phyloP scores from a whole-genome alignment of 2,797 vertebrate species.

The Rhinella marina region DNA sequence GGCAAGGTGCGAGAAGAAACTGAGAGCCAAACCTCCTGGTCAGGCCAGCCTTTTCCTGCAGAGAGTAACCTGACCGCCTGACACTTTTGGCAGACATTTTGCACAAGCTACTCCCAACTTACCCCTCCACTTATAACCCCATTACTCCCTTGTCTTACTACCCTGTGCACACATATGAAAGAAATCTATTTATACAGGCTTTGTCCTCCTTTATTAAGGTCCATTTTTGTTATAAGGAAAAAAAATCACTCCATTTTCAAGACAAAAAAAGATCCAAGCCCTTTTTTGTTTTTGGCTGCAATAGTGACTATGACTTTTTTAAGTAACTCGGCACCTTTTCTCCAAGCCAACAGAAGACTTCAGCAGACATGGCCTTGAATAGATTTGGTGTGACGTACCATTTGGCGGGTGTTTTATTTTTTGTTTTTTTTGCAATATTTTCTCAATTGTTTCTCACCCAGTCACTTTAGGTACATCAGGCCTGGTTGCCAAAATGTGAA shows the following conservation, averaged over 20 bases:
- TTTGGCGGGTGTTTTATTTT: slow-evolving; percentile 35
- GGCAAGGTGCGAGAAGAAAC: slow-evolving; percentile 61
- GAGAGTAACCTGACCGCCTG: slow-evolving; percentile 74
- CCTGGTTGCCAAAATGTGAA: background rate
- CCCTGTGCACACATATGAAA: slow-evolving; percentile 16
- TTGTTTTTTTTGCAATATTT: slow-evolving; percentile 58
- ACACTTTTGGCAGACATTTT: slow-evolving; percentile 81
- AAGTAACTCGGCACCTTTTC: background rate
- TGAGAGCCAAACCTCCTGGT: slow-evolving; percentile 57
- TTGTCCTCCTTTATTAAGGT: slow-evolving; percentile 36
- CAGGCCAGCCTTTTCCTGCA: slow-evolving; percentile 66
- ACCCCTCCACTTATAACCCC: slow-evolving; percentile 28
- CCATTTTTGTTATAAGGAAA: slow-evolving; percentile 14
- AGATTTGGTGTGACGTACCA: background rate
- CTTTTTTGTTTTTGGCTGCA: background rate
- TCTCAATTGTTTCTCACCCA: background rate
- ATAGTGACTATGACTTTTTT: background rate
- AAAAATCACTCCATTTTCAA: background rate
- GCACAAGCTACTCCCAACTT: slow-evolving; percentile 70
- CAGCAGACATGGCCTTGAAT: background rate
- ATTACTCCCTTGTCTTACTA: slow-evolving; percentile 24
- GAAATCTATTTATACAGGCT: slow-evolving; percentile 25
- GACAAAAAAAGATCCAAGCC: background rate
- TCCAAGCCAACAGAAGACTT: background rate
- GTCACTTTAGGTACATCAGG: slow-evolving; percentile 1